phyloP scores from a whole-genome alignment of 92 coral and sea anemone genomes.

The Phenganax subtilis region DNA sequence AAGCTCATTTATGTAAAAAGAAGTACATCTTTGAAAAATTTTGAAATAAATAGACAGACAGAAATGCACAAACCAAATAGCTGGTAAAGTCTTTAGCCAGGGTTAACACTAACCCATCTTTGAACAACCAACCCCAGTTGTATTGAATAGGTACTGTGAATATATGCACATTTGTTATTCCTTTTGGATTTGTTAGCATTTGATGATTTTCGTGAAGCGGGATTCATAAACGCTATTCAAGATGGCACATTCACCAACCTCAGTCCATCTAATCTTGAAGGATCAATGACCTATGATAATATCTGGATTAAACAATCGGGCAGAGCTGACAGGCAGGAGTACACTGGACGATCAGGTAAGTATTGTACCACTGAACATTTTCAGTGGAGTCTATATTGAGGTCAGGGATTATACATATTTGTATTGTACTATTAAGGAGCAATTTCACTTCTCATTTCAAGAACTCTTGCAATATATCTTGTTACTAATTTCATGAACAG shows the following conservation, averaged over 20 bases:
- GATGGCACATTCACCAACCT: constrained; percentile 67
- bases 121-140: too few relatives aligned
- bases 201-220: constrained; percentile 65
- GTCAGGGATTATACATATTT: neutral
- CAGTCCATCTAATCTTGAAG: constrained; percentile 64
- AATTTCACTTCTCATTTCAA: too few relatives aligned
- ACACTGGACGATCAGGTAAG: constrained; percentile 67
- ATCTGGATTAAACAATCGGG: constrained; percentile 70
- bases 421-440: neutral
- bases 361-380: neutral
- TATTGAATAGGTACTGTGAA: too few relatives aligned
- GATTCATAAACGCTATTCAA: constrained; percentile 62
- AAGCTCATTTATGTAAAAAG: too few relatives aligned
- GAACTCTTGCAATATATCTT: too few relatives aligned
- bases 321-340: constrained; percentile 48
- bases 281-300: constrained; percentile 85
- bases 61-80: too few relatives aligned
- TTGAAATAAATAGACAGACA: too few relatives aligned
- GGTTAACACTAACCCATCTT: too few relatives aligned
- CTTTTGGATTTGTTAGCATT: constrained; percentile 52
- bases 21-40: too few relatives aligned
- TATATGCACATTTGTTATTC: neutral
- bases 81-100: too few relatives aligned
- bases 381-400: neutral
- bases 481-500: too few relatives aligned